Percentiles rank a stretch among this genome's conserved stretches.
Conservation (phyloP, 2,888 invertebrate species). For the Hypsopygia costalis region DNA sequence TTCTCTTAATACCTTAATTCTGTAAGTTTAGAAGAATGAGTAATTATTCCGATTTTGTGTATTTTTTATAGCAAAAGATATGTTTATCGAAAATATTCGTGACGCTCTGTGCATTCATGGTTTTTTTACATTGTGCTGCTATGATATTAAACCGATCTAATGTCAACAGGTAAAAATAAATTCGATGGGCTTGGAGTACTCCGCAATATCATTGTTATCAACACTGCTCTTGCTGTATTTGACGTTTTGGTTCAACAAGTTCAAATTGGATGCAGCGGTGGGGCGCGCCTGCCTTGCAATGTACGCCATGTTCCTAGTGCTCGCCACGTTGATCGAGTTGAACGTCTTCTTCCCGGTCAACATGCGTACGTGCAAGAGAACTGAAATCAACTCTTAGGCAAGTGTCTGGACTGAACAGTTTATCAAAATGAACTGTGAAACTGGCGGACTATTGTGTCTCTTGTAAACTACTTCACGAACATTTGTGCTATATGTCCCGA, state of each 20-base stretch:
- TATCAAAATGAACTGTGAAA: constrained; percentile 28
- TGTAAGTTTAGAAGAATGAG: neutral
- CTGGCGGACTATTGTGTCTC: constrained; percentile 33
- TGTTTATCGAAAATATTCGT: too few species aligned
- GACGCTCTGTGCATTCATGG: too few species aligned
- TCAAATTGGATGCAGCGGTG: constrained; percentile 91
- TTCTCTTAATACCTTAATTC: neutral
- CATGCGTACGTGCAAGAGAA: constrained; percentile 89
- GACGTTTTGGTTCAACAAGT: constrained; percentile 92
- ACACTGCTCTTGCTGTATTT: constrained; percentile 91
- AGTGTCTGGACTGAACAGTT: constrained; percentile 35
- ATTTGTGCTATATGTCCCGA: constrained; percentile 26
- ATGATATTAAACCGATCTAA: constrained; percentile 5
- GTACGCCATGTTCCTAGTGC: constrained; percentile 92
- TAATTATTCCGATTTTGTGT: too few species aligned
- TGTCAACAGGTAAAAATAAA: constrained; percentile 88
- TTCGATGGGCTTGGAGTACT: constrained; percentile 94
- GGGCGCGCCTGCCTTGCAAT: constrained; percentile 91
- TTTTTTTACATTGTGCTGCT: neutral
- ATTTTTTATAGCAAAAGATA: too few species aligned
- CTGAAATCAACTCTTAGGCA: constrained; percentile 57
- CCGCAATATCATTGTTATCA: constrained; percentile 92
- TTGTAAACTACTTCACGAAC: constrained; percentile 30
- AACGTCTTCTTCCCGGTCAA: constrained; percentile 96
- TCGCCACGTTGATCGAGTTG: constrained; percentile 94